A percentile compares a stretch with the other conserved stretches of the same genome.
Conservation (phyloP, 2,797 vertebrate genomes). For the Dromococcyx pavoninus region DNA sequence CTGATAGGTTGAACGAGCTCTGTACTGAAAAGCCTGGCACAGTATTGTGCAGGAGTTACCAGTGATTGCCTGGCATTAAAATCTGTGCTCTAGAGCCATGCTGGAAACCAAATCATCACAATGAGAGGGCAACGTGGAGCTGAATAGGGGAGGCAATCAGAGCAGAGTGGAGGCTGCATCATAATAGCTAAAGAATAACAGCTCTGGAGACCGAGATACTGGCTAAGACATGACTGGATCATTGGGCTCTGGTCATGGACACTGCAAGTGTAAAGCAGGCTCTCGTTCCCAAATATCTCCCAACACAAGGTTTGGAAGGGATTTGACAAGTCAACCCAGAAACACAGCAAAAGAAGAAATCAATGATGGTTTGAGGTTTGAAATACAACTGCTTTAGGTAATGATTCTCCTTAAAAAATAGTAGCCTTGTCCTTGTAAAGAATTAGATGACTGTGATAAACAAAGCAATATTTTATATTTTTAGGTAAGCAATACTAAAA, state of each 20-base stretch:
- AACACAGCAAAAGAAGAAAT: neutral
- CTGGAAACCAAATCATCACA: neutral
- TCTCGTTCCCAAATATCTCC: neutral
- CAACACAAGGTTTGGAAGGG: neutral
- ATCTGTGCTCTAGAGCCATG: neutral
- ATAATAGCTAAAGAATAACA: neutral
- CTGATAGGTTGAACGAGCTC: neutral
- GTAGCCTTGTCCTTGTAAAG: neutral
- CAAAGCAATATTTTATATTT: neutral
- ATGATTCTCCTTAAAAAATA: neutral
- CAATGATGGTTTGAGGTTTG: neutral
- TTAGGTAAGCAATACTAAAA: neutral
- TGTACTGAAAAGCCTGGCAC: neutral
- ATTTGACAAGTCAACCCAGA: neutral
- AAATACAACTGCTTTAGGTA: neutral
- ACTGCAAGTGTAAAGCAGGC: neutral
- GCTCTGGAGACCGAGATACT: neutral
- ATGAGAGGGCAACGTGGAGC: neutral
- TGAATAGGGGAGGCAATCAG: neutral
- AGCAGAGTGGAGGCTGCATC: neutral
- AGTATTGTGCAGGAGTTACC: neutral
- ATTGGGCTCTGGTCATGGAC: neutral
- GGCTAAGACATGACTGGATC: neutral
- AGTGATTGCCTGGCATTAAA: neutral
- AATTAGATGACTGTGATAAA: neutral